Evolutionary conservation across 2,888 invertebrate genomes (phyloP).

Genomic region (Drosophila limbata): DNA sequence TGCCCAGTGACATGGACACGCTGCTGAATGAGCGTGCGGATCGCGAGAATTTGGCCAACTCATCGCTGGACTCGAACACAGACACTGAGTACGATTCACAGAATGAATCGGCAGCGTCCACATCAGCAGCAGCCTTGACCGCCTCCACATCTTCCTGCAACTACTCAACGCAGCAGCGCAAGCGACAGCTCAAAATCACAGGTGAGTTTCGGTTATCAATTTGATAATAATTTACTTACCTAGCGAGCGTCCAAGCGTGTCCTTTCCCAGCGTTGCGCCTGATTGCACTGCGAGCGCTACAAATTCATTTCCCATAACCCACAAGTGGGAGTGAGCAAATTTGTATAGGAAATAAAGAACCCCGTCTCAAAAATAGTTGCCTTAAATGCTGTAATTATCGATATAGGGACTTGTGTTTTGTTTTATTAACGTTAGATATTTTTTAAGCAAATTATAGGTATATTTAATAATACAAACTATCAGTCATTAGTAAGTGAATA

Average conservation of each 20-base stretch:
- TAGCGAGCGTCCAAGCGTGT: conserved; percentile 12
- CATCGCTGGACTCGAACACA: conserved; percentile 76
- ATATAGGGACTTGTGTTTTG: background rate
- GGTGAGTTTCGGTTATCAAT: conserved; percentile 74
- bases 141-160: conserved; percentile 33
- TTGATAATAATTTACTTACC: background rate
- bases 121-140: conserved; percentile 48
- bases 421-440: background rate
- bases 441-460: background rate
- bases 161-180: conserved; percentile 61
- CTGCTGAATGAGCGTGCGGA: conserved; percentile 83
- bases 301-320: conserved; percentile 48
- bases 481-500: no score
- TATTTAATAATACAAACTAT: no score
- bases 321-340: conserved; percentile 7
- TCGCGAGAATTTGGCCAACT: conserved; percentile 77
- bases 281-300: conserved; percentile 54
- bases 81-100: conserved; percentile 83
- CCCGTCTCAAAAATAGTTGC: background rate
- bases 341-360: background rate
- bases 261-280: conserved; percentile 61
- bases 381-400: background rate
- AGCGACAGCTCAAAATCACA: conserved; percentile 85
- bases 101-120: conserved; percentile 76
- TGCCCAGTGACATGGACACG: conserved; percentile 69